These are phyloP conservation scores for Bufo gargarizans DNA, from an alignment of 2,113 vertebrate species.

Conservation along the genomic window DNA sequence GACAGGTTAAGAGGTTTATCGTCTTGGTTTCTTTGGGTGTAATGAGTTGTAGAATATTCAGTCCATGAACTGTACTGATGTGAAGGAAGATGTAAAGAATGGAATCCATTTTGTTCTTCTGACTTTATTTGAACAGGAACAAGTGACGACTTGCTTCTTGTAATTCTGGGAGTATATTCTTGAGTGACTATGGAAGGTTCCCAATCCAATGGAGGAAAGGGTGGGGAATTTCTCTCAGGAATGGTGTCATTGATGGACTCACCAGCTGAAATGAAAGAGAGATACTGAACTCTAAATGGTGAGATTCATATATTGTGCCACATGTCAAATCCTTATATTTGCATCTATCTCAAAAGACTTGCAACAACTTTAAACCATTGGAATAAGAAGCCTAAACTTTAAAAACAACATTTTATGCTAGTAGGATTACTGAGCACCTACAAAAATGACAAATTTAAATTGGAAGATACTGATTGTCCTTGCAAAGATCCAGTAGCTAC, in stretches of 20 bases:
- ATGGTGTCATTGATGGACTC: neutral
- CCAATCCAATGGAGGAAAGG: neutral
- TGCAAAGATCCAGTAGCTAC: no score
- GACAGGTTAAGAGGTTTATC: conserved; percentile 43
- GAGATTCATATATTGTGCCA: neutral
- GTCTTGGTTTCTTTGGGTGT: conserved; percentile 30
- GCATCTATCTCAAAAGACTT: no score
- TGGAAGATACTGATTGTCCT: no score
- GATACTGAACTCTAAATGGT: neutral
- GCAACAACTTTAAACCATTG: no score
- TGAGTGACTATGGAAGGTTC: neutral
- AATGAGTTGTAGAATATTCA: conserved; percentile 9
- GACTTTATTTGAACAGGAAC: conserved; percentile 11
- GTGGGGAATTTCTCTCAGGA: neutral
- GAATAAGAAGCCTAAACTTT: no score
- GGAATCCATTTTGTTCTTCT: conserved; percentile 22
- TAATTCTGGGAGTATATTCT: conserved; percentile 13
- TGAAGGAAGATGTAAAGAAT: neutral
- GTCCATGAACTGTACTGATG: neutral
- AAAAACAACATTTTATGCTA: no score
- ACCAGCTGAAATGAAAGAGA: neutral
- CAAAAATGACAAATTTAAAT: no score
- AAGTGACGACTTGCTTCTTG: conserved; percentile 29
- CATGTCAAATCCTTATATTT: neutral
- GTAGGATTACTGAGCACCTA: no score